Base-by-base conservation (phyloP, 2,797 vertebrate genomes). In the Allobates femoralis region DNA sequence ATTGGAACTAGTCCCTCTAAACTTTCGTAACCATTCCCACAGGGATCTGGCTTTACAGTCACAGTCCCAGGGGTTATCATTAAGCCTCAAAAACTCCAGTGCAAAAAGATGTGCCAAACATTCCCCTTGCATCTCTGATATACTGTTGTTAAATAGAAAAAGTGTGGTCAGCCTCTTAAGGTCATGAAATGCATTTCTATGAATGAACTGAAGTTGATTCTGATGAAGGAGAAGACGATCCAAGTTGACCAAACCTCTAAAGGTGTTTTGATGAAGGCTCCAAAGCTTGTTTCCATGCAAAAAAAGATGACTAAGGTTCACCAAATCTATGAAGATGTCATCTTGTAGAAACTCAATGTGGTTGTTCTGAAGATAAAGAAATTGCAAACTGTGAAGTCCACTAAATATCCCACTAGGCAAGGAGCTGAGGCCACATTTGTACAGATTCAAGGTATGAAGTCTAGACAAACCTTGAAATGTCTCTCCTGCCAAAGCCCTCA, bases 321-420 rank as follows among this genome's bases (percentile, higher is more conserved):
- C 97, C 88, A 99, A 96, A 93, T 99, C 98, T 90, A 94, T 94
- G 66, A 99, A 99, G 89, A 97, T 96, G 92, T 99, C 97, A 14
- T 99, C 97, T 92, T 98, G 98, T 87, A 99, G 96, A 92, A 96
- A 96, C 93, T 97, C 98, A 0, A 99, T 96, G 90, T 97, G 97
- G 91, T 99, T 99, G 90, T 99, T 98, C 96, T 99, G 98, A 89
- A 99, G 92, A 92, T 99, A 98, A 91, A 99, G 97, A 92, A 99
- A 99, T 94, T 99, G 98, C 90, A 99, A 94, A 91, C 96, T 99
- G 92, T 97, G 96, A 88, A 99, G 96, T 90, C 98, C 98, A 50
- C 95, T 91, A 16, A 99, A 99, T 91, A 99, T 95, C 89, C 98
- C 96, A 0, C 93, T 95, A 2, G 98, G 98, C 91, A 99, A 93